These are phyloP conservation scores for Fissipunctia ypsillon DNA, from an alignment of 2,888 invertebrate genomes.

Conservation along the genomic window DNA sequence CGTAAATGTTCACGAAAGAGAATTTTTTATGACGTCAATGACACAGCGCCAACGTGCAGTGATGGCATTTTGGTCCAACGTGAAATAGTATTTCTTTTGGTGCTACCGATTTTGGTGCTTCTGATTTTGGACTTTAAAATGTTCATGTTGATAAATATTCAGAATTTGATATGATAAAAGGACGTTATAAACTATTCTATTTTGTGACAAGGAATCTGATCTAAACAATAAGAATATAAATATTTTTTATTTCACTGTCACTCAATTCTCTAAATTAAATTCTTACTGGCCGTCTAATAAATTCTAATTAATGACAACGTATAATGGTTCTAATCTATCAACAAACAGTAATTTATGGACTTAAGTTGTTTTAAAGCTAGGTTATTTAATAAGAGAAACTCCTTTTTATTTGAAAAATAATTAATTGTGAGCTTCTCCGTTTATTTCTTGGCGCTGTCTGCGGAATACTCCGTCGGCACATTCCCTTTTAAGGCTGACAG, in stretches of 20 bases:
- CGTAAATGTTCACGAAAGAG: conserved; percentile 4
- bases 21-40: conserved; percentile 4
- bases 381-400: conserved; percentile 18
- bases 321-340: conserved; percentile 41
- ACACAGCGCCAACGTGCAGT: not conserved
- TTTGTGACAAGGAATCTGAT: no score
- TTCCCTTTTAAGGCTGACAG: conserved; percentile 40
- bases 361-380: conserved; percentile 28
- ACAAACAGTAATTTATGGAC: conserved; percentile 4
- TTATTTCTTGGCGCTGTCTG: conserved; percentile 20
- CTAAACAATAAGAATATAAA: conserved; percentile 2
- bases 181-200: not conserved
- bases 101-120: not conserved
- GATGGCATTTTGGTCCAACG: not conserved
- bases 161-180: not conserved
- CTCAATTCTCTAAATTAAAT: conserved; percentile 28
- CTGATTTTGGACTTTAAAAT: not conserved
- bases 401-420: conserved; percentile 31
- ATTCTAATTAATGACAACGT: conserved; percentile 23
- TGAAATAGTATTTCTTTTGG: not conserved
- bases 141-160: not conserved
- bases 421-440: conserved; percentile 40
- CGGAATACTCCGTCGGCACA: conserved; percentile 10
- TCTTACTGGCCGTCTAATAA: conserved; percentile 7
- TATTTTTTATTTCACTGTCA: conserved; percentile 20